These are phyloP conservation scores for Tiliqua scincoides DNA, from an alignment of 2,113 vertebrate species.

Conservation along the genomic window DNA sequence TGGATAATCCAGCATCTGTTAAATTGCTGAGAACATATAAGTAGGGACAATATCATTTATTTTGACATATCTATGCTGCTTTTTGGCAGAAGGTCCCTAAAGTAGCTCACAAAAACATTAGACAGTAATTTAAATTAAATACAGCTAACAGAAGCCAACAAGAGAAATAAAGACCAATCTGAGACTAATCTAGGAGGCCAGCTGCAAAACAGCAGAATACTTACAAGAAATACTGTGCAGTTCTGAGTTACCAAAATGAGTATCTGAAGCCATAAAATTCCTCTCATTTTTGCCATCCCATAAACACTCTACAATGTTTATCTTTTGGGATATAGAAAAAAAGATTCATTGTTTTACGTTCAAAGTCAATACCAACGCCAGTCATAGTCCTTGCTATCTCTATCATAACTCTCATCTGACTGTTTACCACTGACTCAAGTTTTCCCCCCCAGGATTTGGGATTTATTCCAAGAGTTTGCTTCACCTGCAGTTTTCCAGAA, in stretches of 20 bases:
- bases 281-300: background rate
- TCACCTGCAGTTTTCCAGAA: background rate
- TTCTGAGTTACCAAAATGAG: background rate
- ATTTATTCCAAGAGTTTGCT: background rate
- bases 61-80: too few relatives aligned
- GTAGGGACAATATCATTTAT: too few relatives aligned
- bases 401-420: accelerated
- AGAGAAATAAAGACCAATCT: too few relatives aligned
- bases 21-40: background rate
- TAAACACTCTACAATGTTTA: background rate
- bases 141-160: too few relatives aligned
- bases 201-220: too few relatives aligned
- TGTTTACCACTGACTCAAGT: accelerated
- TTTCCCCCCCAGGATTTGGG: background rate
- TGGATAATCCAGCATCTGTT: background rate
- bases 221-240: too few relatives aligned
- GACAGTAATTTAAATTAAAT: too few relatives aligned
- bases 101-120: too few relatives aligned
- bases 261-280: background rate
- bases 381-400: background rate
- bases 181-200: too few relatives aligned
- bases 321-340: background rate
- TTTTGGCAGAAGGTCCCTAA: too few relatives aligned
- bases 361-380: background rate
- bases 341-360: background rate